Conservation (phyloP, 2,888 invertebrate genomes). For the Ischnus inquisitorius region DNA sequence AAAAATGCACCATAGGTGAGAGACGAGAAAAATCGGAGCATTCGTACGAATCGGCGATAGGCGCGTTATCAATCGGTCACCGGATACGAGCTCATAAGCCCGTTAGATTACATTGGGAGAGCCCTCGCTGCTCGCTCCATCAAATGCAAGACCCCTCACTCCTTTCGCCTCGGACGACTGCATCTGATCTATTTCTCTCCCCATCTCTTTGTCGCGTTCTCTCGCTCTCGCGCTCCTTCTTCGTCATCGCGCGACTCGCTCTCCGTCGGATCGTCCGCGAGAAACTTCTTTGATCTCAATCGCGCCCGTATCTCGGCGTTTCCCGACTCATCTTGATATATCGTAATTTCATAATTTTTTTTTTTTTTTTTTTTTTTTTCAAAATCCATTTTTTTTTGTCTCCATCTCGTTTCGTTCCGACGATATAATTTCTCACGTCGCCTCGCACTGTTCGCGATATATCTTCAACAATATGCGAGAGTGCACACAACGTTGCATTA, state of each 20-base stretch:
- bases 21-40: slow-evolving; percentile 20
- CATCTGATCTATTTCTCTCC: slow-evolving; percentile 57
- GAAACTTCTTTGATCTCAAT: slow-evolving; percentile 35
- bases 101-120: slow-evolving; percentile 78
- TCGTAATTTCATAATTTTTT: not conserved
- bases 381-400: not conserved
- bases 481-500: slow-evolving; percentile 46
- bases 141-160: slow-evolving; percentile 42
- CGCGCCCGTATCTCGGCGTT: not conserved
- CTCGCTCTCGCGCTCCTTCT: slow-evolving; percentile 16
- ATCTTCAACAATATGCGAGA: not conserved
- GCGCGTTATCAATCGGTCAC: slow-evolving; percentile 79
- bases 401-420: not conserved
- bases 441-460: not conserved
- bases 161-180: not conserved
- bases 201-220: slow-evolving; percentile 41
- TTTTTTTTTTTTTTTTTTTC: not conserved
- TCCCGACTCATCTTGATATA: slow-evolving; percentile 39
- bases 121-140: slow-evolving; percentile 45
- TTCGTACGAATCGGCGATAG: slow-evolving; percentile 78
- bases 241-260: not conserved
- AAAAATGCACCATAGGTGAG: slow-evolving; percentile 16
- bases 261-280: slow-evolving; percentile 14
- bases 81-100: slow-evolving; percentile 81
- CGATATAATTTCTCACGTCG: slow-evolving; percentile 9